Evolutionary conservation across 2,888 invertebrate species (phyloP).

Genomic region (Metalampra italica): DNA sequence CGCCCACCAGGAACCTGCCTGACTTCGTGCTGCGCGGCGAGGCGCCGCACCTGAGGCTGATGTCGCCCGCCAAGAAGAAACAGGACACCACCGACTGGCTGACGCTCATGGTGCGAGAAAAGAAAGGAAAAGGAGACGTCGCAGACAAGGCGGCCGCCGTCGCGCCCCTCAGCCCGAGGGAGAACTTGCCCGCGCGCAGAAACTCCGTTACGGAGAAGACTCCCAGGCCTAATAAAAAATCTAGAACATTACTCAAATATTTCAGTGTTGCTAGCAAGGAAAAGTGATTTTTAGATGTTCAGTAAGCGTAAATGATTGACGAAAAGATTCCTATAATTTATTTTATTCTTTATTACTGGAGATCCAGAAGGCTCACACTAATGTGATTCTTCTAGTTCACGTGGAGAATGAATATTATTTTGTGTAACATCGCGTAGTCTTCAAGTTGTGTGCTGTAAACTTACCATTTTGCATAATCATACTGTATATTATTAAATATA

Average conservation of each 20-base stretch:
- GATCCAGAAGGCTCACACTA: too few species aligned
- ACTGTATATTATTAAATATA: too few species aligned
- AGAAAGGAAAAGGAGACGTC: slow-evolving; percentile 3
- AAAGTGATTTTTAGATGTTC: not conserved
- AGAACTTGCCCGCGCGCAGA: slow-evolving; percentile 30
- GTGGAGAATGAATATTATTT: too few species aligned
- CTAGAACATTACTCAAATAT: slow-evolving; percentile 54
- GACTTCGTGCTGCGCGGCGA: slow-evolving; percentile 87
- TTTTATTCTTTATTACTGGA: not conserved
- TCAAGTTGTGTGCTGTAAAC: too few species aligned
- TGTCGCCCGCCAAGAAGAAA: slow-evolving; percentile 82
- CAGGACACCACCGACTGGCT: slow-evolving; percentile 85
- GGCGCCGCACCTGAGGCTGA: slow-evolving; percentile 84
- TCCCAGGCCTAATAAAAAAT: slow-evolving; percentile 35
- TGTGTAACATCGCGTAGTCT: too few species aligned
- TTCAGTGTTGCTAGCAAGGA: slow-evolving; percentile 46
- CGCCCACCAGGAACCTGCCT: slow-evolving; percentile 84
- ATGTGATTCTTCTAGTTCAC: too few species aligned
- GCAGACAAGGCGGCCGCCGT: slow-evolving; percentile 4
- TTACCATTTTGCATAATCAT: too few species aligned
- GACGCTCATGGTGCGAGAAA: slow-evolving; percentile 53
- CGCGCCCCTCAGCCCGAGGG: slow-evolving; percentile 44
- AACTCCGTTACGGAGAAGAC: slow-evolving; percentile 44
- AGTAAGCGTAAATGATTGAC: not conserved
- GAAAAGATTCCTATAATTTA: not conserved